phyloP scores from a whole-genome alignment of 2,113 vertebrate species.

The Brienomyrus brachyistius region DNA sequence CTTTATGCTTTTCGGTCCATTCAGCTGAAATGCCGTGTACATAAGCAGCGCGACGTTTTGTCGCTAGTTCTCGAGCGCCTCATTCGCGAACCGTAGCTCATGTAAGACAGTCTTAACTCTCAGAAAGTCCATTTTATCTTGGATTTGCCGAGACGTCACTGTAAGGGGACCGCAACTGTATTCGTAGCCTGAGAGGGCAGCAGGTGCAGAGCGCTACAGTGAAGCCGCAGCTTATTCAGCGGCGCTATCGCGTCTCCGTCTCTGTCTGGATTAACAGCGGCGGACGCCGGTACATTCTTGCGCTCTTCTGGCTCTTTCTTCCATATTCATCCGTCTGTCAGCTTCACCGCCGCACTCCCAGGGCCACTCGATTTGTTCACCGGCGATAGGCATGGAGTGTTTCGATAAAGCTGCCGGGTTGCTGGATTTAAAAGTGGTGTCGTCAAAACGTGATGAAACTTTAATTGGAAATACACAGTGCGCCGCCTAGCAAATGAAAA shows the following conservation, averaged over 20 bases:
- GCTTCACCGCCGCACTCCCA: background rate
- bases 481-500: background rate
- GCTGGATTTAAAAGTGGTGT: background rate
- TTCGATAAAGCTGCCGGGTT: background rate
- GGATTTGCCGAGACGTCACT: background rate
- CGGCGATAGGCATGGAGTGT: background rate
- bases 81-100: background rate
- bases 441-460: background rate
- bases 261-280: background rate
- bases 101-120: background rate
- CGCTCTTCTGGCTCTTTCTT: background rate
- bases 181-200: background rate
- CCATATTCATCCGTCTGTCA: background rate
- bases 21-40: background rate
- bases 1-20: background rate
- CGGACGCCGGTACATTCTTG: background rate
- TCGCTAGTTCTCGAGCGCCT: background rate
- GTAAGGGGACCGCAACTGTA: background rate
- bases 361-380: background rate
- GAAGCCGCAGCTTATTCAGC: background rate
- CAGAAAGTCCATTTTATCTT: slow-evolving; percentile 5
- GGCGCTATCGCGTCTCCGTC: background rate
- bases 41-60: background rate
- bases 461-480: background rate
- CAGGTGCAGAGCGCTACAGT: background rate